Conservation (phyloP, 92 coral and sea anemone species). For the Parazoanthus atlanticus region DNA sequence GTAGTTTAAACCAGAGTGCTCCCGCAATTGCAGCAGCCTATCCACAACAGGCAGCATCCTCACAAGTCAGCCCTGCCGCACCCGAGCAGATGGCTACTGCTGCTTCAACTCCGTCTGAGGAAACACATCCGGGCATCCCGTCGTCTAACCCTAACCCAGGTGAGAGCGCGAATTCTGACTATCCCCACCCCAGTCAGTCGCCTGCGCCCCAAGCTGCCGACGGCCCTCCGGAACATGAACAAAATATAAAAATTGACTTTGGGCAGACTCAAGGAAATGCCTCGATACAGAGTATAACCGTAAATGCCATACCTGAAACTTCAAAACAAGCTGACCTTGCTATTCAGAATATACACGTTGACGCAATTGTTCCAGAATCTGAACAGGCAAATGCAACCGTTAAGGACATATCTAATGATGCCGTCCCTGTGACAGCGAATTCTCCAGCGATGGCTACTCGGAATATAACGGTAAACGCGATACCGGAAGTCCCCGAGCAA, state of each 20-base stretch:
- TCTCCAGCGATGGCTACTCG: constrained; percentile 5
- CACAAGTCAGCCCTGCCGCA: not conserved
- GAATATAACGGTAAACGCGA: constrained; percentile 29
- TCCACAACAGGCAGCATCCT: not conserved
- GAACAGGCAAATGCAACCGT: constrained; percentile 15
- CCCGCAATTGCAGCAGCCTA: not conserved
- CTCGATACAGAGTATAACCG: constrained; percentile 7
- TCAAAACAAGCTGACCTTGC: not conserved
- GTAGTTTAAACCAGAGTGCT: not conserved
- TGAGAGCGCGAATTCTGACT: constrained; percentile 19
- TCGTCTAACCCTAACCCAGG: constrained; percentile 17
- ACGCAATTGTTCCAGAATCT: not conserved
- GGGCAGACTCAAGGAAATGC: not conserved
- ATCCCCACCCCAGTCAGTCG: constrained; percentile 13
- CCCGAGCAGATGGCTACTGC: not conserved
- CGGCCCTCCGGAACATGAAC: constrained; percentile 7
- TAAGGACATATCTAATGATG: no score
- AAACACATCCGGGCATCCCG: not conserved
- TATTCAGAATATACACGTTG: not conserved
- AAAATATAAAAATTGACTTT: constrained; percentile 15
- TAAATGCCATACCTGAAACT: constrained; percentile 12
- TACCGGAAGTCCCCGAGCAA: constrained; percentile 4
- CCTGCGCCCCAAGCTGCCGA: constrained; percentile 21
- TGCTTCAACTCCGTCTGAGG: constrained; percentile 13
- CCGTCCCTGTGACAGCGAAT: not conserved